Evolutionary conservation across 2,888 invertebrate genomes (phyloP), one percentile per base, ranked within the genome.

Genomic region (Chymomyza amoena): DNA sequence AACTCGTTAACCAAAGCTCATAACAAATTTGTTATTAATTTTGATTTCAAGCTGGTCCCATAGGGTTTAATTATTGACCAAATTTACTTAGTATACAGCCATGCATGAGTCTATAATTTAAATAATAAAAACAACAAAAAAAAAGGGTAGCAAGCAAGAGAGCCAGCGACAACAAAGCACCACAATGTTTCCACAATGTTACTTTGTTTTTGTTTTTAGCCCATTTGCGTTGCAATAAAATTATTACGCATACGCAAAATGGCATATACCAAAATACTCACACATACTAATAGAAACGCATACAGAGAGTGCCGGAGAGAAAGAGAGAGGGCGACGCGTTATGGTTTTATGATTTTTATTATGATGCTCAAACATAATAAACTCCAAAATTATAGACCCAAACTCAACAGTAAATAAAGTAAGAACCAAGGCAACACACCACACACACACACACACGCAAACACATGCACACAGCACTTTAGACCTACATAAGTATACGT

Each of bases 351-450:
- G 57, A 25, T 57, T 57, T 57, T 57, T 25, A 57, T 57, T 57
- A 57, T 57, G 57, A 57, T 20, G 18, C 20, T 57, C 57, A 57
- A 57, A 57, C 57, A 57, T 20, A 57, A 57, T 57, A 57, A 57
- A 57, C 57, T 57, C 16, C 20, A 54, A 57, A 57, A 57, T 57
- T 57, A 57, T 57, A 57, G 57, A 57, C 57, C 57, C 57, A 57
- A 25, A 57, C 28, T 16, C 20, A 54, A 54, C 54, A 54, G 54
- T 54, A 54, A 54, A 54, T 54, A 54, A 54, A 54, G 10, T 18
- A 54, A 54, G 20, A 54, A n/a, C 16, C 16, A 54, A 54, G 15
- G 20, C 54, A 54, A 54, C 16, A 15, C 54, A 25, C 25, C 25
- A 2, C 25, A 25, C 25, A 25, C 25, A 25, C 25, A 20, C 20